Conservation (phyloP, 2,888 invertebrate genomes). For the Dione juno region DNA sequence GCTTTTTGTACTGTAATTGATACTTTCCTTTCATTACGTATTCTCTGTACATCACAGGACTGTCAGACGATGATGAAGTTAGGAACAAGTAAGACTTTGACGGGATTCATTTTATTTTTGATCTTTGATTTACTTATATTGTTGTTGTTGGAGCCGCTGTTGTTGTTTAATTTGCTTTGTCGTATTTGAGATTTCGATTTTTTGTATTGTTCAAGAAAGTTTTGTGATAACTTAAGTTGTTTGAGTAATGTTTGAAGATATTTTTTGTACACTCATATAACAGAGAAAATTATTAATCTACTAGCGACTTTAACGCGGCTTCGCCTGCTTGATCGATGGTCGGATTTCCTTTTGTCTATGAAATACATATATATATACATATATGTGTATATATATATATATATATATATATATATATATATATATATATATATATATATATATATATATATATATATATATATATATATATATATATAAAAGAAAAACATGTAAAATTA, state of each 20-base stretch:
- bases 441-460: too few relatives aligned
- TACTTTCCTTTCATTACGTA: conserved; percentile 29
- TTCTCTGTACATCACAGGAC: conserved; percentile 22
- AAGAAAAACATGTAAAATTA: not conserved
- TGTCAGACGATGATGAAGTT: conserved; percentile 13
- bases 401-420: too few relatives aligned
- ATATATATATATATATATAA: too few relatives aligned
- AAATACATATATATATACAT: too few relatives aligned
- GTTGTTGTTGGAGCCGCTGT: not conserved
- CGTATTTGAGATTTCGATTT: not conserved
- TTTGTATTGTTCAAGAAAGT: not conserved
- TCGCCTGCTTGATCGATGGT: too few relatives aligned
- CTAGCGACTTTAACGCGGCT: too few relatives aligned
- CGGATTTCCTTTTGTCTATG: too few relatives aligned
- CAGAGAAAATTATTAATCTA: too few relatives aligned
- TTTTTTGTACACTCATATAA: too few relatives aligned
- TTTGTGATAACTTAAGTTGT: not conserved
- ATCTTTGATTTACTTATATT: conserved; percentile 21
- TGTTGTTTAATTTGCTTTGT: not conserved
- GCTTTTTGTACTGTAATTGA: conserved; percentile 31
- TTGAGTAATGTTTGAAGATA: not conserved
- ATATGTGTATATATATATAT: too few relatives aligned
- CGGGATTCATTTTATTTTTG: conserved; percentile 18
- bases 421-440: too few relatives aligned
- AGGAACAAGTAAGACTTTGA: conserved; percentile 11